phyloP scores from a whole-genome alignment of 1,140 invertebrate species.

The Micrasema longulum region DNA sequence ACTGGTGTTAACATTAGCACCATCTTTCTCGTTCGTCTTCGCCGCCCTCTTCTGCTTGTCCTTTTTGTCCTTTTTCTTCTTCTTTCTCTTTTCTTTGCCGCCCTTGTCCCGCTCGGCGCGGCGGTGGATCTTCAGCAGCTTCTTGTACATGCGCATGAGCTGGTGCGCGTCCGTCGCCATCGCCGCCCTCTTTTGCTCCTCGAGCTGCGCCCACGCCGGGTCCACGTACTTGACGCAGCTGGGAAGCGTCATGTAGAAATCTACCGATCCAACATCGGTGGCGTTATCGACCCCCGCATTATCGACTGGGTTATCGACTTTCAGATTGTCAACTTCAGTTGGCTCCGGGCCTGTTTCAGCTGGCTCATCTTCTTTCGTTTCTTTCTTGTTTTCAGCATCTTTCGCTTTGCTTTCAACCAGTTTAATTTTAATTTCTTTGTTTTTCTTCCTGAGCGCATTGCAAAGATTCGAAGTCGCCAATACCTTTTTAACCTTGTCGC shows the following conservation, averaged over 20 bases:
- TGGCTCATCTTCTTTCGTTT: neutral
- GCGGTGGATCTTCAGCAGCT: conserved; percentile 64
- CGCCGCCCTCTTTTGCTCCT: conserved; percentile 49
- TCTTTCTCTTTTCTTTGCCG: conserved; percentile 61
- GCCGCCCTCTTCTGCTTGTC: conserved; percentile 34
- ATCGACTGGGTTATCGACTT: conserved; percentile 26
- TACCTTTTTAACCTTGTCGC: conserved; percentile 70
- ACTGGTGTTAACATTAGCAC: too few species aligned
- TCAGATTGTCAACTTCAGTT: neutral
- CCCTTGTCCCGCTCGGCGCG: conserved; percentile 59
- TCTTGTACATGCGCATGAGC: conserved; percentile 66
- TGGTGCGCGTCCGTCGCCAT: conserved; percentile 66
- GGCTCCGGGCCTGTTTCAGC: neutral
- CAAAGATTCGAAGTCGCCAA: conserved; percentile 68
- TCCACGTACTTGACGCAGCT: conserved; percentile 63
- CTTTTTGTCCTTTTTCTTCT: conserved; percentile 56
- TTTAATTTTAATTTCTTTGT: conserved; percentile 68
- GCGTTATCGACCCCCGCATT: neutral
- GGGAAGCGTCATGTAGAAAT: conserved; percentile 64
- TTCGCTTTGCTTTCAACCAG: conserved; percentile 57
- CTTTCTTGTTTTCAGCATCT: neutral
- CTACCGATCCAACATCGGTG: conserved; percentile 57
- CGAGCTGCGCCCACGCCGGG: conserved; percentile 56
- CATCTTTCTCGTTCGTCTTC: too few species aligned
- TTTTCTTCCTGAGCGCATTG: conserved; percentile 71